phyloP scores from a whole-genome alignment of 1,140 invertebrate species.

The Drosophila teissieri region DNA sequence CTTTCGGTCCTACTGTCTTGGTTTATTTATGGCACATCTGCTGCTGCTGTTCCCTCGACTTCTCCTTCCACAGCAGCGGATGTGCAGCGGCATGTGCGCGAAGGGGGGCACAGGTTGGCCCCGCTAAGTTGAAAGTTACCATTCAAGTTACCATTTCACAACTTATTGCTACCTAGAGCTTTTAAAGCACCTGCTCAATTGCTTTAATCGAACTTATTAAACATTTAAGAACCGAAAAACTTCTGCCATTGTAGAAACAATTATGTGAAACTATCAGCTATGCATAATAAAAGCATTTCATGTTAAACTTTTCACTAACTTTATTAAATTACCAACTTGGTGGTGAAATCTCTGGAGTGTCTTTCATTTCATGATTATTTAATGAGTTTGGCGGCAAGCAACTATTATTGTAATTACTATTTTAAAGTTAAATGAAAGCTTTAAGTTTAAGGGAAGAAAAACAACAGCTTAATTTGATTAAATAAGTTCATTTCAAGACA shows the following conservation, averaged over 20 bases:
- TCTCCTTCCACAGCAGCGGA: constrained; percentile 38
- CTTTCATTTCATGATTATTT: constrained; percentile 12
- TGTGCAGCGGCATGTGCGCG: constrained; percentile 33
- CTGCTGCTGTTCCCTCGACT: constrained; percentile 27
- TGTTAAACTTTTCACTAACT: background rate
- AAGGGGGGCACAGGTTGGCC: constrained; percentile 14
- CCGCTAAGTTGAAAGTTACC: constrained; percentile 8
- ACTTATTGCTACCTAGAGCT: too few species aligned
- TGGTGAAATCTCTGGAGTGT: constrained; percentile 5
- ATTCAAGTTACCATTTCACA: too few species aligned
- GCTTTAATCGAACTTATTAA: too few species aligned
- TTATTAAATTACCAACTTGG: constrained; percentile 11
- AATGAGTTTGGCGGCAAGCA: background rate
- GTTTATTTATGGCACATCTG: constrained; percentile 72
- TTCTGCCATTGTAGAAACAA: background rate
- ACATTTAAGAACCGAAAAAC: background rate
- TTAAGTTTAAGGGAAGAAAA: background rate
- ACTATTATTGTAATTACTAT: constrained; percentile 14
- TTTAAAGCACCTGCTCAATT: too few species aligned
- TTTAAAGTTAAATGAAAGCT: background rate
- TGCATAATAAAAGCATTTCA: constrained; percentile 3
- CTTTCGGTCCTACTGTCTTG: constrained; percentile 31
- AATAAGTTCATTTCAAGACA: too few species aligned
- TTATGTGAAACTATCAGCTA: background rate
- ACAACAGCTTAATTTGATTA: too few species aligned